These are phyloP conservation scores for Spisula solida DNA, from an alignment of 2,888 invertebrate species.

Conservation along the genomic window DNA sequence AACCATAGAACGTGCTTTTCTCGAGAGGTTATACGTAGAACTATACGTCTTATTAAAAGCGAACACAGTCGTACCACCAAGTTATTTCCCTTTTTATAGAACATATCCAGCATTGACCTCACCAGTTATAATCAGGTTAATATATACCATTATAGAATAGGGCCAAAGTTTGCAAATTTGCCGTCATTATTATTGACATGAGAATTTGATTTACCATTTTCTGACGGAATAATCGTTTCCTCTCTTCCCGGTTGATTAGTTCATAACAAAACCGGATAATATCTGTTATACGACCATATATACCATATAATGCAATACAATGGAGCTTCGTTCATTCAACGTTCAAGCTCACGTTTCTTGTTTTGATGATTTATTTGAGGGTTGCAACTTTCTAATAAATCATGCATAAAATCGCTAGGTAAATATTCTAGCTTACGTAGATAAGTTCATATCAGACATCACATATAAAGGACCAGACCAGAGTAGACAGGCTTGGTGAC, in stretches of 20 bases:
- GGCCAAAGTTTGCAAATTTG: neutral
- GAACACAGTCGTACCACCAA: neutral
- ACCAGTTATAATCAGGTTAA: neutral
- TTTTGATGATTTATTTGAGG: neutral
- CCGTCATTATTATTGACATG: conserved; percentile 22
- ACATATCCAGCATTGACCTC: neutral
- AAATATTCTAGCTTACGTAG: neutral
- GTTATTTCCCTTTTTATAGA: neutral
- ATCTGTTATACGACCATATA: neutral
- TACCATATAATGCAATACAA: neutral
- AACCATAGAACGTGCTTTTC: too few species aligned
- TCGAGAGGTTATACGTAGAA: too few species aligned
- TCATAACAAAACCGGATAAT: neutral
- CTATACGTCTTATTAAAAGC: neutral
- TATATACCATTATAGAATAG: neutral
- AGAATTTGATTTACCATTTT: conserved; percentile 3
- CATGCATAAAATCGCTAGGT: neutral
- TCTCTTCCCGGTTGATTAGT: neutral
- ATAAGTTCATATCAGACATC: neutral
- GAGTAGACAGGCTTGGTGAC: neutral
- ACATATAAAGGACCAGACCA: neutral
- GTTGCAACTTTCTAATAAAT: neutral
- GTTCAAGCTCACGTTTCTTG: neutral
- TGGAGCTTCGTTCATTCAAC: neutral
- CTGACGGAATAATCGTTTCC: conserved; percentile 22